phyloP scores from a whole-genome alignment of 2,113 vertebrate species.

The Platycercus adscitus region DNA sequence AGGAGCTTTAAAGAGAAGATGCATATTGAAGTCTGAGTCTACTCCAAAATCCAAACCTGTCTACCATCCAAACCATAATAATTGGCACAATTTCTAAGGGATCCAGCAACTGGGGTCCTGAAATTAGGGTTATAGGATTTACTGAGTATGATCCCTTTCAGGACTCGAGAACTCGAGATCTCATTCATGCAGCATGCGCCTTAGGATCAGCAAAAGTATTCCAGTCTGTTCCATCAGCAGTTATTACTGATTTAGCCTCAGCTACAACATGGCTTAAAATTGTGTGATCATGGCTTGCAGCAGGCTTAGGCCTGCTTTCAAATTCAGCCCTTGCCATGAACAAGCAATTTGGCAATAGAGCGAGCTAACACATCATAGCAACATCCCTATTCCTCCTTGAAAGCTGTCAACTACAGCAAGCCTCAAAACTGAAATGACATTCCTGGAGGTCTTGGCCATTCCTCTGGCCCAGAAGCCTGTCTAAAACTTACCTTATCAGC shows the following conservation, averaged over 20 bases:
- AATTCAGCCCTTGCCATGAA: background rate
- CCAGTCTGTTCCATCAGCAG: background rate
- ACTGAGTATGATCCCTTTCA: background rate
- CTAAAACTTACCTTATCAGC: background rate
- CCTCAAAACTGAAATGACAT: background rate
- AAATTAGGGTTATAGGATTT: background rate
- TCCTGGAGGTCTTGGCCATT: background rate
- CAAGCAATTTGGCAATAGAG: background rate
- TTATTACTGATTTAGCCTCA: background rate
- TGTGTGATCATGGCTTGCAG: background rate
- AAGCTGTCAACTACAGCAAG: background rate
- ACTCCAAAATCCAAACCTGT: background rate
- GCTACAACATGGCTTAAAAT: background rate
- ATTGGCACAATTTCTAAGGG: background rate
- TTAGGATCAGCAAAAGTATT: background rate
- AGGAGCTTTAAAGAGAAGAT: background rate
- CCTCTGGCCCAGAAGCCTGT: background rate
- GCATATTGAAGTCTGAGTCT: background rate
- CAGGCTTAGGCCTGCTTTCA: background rate
- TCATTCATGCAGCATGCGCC: background rate
- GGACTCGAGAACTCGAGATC: background rate
- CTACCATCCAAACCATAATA: background rate
- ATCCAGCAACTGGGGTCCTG: accelerated
- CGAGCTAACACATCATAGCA: accelerated
- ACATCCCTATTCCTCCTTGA: background rate